Base-by-base conservation (phyloP, 2,797 vertebrate genomes). In the Sciurus carolinensis region DNA sequence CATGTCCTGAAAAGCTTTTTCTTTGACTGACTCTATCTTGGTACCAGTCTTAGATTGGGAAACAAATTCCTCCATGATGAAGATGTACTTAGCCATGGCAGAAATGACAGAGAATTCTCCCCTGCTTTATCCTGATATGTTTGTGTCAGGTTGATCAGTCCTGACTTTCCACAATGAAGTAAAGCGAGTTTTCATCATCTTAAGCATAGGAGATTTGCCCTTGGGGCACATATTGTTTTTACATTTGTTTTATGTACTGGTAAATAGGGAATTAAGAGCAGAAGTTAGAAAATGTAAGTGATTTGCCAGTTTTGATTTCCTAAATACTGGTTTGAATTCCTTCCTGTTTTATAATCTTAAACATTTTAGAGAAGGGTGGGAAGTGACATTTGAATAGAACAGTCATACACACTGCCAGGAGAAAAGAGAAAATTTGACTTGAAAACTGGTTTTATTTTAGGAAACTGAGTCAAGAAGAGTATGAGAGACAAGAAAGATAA, bases 401-500 rank as follows among this genome's bases (percentile, higher is more conserved):
- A 39, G 39, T 39, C 39, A 39, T 39, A 39, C 39, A 39, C 39
- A 39, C 39, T 39, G 44, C 44, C 36, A 59, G 52, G 33, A 24
- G 39, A 28, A 67, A 54, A 12, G 12, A 86, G 67, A 93, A 42
- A 22, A 12, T 24, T 20, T 10, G 7, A 24, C 15, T n/a, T 59
- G 87, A 81, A 54, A 86, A 1, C 30, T 59, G 66, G 24, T 91
- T 94, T 85, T 75, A 39, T 91, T 95, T 83, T 98, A 99, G 99
- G 98, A 99, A 99, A 97, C 92, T 99, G 96, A 99, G 99, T 0
- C 99, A 99, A 94, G 99, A 99, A 91, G 99, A 99, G 92, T 98
- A 99, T 67, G 99, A 99, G 96, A 99, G 99, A 20, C 99, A 99
- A 77, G 99, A 99, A 97, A 99, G 99, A 97, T 99, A 99, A 97